These are phyloP conservation scores for Sminthopsis crassicaudata DNA, from an alignment of 2,113 vertebrate species.

Conservation along the genomic window DNA sequence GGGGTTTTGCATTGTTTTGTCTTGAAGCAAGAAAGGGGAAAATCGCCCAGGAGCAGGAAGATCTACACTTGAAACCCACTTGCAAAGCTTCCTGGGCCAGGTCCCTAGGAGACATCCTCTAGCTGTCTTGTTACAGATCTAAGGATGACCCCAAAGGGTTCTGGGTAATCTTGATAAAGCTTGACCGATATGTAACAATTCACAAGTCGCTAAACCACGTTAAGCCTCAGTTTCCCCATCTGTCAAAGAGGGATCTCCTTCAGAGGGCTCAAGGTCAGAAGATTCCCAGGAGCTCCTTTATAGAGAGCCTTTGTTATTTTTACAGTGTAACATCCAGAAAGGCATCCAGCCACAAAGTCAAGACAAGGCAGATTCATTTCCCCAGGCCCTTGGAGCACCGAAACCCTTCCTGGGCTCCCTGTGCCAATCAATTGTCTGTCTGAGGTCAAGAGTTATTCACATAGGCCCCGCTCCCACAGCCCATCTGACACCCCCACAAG, in stretches of 20 bases:
- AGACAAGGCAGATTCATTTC: conserved; percentile 62
- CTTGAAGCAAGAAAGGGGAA: background rate
- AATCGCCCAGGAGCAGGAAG: background rate
- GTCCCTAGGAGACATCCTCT: background rate
- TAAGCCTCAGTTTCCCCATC: background rate
- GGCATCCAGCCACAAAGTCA: conserved; percentile 67
- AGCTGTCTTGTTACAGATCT: background rate
- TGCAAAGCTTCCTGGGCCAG: background rate
- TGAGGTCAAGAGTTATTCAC: conserved; percentile 82
- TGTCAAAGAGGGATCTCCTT: background rate
- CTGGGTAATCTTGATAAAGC: background rate
- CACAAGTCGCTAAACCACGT: background rate
- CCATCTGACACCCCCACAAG: background rate
- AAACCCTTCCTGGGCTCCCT: conserved; percentile 62
- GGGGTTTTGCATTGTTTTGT: background rate
- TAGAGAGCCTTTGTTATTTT: background rate
- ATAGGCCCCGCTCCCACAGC: conserved; percentile 69
- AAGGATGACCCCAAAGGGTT: background rate
- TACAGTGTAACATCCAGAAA: background rate
- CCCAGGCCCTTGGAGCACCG: conserved; percentile 63
- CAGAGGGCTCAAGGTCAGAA: background rate
- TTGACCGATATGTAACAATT: background rate
- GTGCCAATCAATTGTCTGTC: conserved; percentile 82
- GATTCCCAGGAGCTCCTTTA: background rate
- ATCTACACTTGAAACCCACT: background rate